Conservation (phyloP, 2,888 invertebrate species). For the Tetragonula carbonaria region DNA sequence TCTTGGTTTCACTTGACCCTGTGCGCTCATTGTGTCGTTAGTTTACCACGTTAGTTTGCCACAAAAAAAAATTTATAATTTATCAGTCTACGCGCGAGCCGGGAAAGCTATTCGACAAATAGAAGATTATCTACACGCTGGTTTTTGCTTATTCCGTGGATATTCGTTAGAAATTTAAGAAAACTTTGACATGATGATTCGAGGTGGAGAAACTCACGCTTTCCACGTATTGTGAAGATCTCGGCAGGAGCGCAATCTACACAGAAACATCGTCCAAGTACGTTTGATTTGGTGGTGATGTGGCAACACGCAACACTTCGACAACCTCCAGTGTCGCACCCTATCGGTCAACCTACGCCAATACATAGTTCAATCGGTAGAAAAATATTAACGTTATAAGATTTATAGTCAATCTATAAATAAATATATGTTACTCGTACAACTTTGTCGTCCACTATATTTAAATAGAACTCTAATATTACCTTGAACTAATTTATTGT, state of each 20-base stretch:
- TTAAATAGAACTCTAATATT: background rate
- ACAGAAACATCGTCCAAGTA: slow-evolving; percentile 75
- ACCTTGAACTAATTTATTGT: background rate
- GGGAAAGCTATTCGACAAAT: slow-evolving; percentile 15
- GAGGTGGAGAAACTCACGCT: slow-evolving; percentile 67
- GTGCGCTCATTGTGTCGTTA: slow-evolving; percentile 74
- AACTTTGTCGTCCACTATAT: background rate
- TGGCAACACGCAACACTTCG: slow-evolving; percentile 82
- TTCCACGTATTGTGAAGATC: slow-evolving; percentile 75
- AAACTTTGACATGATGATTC: slow-evolving; percentile 76
- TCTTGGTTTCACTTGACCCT: slow-evolving; percentile 83
- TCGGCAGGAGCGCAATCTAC: slow-evolving; percentile 79
- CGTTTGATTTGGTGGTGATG: slow-evolving; percentile 81
- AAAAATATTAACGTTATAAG: slow-evolving; percentile 25
- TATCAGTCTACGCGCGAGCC: slow-evolving; percentile 14
- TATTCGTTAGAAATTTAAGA: slow-evolving; percentile 66
- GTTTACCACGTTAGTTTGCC: slow-evolving; percentile 42
- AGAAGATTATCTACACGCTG: slow-evolving; percentile 35
- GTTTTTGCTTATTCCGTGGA: slow-evolving; percentile 25
- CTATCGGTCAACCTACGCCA: slow-evolving; percentile 50
- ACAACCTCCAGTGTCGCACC: slow-evolving; percentile 63
- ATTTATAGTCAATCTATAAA: slow-evolving; percentile 2
- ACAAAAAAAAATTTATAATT: slow-evolving; percentile 49
- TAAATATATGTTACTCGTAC: background rate
- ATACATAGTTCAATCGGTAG: slow-evolving; percentile 31